Conservation (phyloP, 2,113 vertebrate genomes). For the Delphinapterus leucas region DNA sequence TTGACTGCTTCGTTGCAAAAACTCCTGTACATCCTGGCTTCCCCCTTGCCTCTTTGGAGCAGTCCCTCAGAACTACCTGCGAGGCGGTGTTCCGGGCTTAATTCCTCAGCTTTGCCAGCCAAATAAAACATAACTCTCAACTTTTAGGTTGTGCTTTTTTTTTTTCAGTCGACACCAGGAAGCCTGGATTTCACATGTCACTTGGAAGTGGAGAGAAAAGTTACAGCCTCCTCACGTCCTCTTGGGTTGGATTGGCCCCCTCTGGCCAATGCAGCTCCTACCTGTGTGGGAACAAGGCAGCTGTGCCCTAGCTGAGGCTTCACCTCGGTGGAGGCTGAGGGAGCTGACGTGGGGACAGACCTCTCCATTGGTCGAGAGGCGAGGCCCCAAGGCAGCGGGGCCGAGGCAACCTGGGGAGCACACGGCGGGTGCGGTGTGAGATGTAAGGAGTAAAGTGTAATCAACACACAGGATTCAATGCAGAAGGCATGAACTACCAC, state of each 20-base stretch:
- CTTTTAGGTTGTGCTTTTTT: not conserved
- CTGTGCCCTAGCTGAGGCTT: not conserved
- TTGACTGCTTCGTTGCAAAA: not conserved
- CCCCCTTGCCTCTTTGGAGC: not conserved
- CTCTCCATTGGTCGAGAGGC: not conserved
- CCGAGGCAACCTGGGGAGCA: not conserved
- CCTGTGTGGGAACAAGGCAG: not conserved
- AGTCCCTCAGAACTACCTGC: not conserved
- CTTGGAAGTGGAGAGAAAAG: not conserved
- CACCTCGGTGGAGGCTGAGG: not conserved
- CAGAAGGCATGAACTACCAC: not conserved
- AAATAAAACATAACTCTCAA: not conserved
- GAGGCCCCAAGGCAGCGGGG: too few species aligned
- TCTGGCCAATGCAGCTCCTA: not conserved
- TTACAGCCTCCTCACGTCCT: not conserved
- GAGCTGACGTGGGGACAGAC: not conserved
- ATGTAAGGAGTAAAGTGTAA: not conserved
- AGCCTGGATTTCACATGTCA: not conserved
- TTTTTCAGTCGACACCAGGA: not conserved
- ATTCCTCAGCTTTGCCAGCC: not conserved
- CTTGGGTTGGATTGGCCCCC: not conserved
- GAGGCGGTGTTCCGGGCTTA: not conserved
- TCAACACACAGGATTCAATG: rapidly evolving
- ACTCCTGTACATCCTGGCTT: not conserved
- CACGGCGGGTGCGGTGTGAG: rapidly evolving